A percentile compares a stretch with the other conserved stretches of the same genome.
These are phyloP conservation scores for Coelopa pilipes DNA, from an alignment of 2,888 invertebrate genomes.

Conservation along the genomic window DNA sequence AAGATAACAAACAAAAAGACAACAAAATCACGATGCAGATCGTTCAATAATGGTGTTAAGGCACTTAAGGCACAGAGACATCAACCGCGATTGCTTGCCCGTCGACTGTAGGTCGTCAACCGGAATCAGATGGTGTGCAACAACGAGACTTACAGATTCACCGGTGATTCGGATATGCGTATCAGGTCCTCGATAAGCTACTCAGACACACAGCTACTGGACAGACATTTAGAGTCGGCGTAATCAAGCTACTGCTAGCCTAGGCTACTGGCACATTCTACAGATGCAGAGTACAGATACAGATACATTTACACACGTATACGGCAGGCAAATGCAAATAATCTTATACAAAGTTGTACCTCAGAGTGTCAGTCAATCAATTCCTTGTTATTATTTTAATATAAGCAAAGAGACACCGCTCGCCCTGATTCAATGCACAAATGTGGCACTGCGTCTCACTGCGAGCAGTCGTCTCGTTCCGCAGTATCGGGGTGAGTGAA, in stretches of 20 bases:
- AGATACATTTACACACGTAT: neutral
- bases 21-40: no score
- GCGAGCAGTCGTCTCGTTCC: no score
- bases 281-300: neutral
- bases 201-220: neutral
- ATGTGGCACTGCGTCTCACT: no score
- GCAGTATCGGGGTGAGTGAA: neutral
- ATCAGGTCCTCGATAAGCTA: neutral
- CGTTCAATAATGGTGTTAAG: constrained; percentile 27
- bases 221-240: neutral
- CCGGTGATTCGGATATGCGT: no score
- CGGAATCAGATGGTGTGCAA: no score
- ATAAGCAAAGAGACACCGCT: no score
- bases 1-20: no score
- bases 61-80: constrained; percentile 34
- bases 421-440: no score
- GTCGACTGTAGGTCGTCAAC: neutral
- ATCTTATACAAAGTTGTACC: constrained; percentile 38
- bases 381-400: constrained; percentile 41
- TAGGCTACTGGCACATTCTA: no score
- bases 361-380: constrained; percentile 67
- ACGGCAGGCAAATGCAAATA: constrained; percentile 24
- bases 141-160: no score
- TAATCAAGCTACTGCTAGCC: neutral
- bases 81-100: no score